A percentile compares a stretch with the other conserved stretches of the same genome.
Evolutionary conservation across 2,113 vertebrate genomes (phyloP).

Genomic region (Carassius gibelio): DNA sequence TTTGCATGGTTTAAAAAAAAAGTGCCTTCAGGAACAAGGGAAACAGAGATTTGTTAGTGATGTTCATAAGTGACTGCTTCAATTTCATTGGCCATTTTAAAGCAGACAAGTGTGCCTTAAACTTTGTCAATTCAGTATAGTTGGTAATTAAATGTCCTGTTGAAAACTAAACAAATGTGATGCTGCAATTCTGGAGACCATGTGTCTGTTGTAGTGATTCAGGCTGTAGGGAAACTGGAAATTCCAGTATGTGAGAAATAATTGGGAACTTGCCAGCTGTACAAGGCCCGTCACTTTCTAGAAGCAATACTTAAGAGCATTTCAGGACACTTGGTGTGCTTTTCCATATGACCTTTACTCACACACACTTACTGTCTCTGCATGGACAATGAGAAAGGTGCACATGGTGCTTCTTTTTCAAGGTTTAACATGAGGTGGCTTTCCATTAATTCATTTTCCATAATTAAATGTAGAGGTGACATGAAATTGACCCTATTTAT

Average conservation of each 20-base stretch:
- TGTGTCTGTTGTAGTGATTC: slow-evolving; percentile 8
- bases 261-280: slow-evolving; percentile 14
- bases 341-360: not conserved
- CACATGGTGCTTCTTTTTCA: not conserved
- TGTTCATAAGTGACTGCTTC: not conserved
- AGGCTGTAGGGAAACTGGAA: slow-evolving; percentile 17
- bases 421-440: not conserved
- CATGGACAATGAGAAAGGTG: too few species aligned
- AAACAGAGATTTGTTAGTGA: not conserved
- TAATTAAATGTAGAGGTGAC: too few species aligned
- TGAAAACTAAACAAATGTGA: not conserved
- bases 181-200: slow-evolving; percentile 23
- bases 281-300: not conserved
- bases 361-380: not conserved
- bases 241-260: slow-evolving; percentile 24
- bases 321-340: not conserved
- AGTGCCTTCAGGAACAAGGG: not conserved
- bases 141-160: not conserved
- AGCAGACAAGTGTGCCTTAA: not conserved
- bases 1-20: not conserved
- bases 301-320: not conserved
- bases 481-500: not conserved
- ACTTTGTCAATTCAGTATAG: not conserved
- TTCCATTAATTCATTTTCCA: not conserved
- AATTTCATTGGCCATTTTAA: not conserved